Conservation (phyloP, 2,113 vertebrate genomes). For the Ptilonorhynchus violaceus region DNA sequence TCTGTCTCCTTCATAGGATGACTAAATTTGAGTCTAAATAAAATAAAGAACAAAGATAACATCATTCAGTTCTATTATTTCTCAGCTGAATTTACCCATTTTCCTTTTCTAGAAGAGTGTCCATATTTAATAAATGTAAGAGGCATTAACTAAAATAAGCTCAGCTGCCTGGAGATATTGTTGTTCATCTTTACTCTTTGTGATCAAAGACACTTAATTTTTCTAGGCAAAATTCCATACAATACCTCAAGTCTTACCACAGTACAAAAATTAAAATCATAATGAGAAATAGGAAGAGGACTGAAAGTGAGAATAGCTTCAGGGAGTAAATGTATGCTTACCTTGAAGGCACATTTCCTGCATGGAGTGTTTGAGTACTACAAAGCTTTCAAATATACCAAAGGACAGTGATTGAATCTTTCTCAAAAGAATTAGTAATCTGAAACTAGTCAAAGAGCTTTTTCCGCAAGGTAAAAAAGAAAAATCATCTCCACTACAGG, state of each 20-base stretch:
- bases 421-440: neutral
- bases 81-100: neutral
- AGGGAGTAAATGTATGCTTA: neutral
- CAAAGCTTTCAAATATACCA: neutral
- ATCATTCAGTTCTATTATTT: neutral
- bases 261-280: neutral
- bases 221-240: neutral
- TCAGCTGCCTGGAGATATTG: neutral
- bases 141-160: neutral
- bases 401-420: neutral
- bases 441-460: neutral
- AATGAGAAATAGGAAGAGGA: neutral
- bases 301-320: neutral
- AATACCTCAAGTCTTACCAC: neutral
- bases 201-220: neutral
- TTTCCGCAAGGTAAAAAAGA: neutral
- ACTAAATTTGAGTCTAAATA: neutral
- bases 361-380: neutral
- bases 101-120: neutral
- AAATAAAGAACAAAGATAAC: neutral
- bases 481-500: neutral
- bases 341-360: constrained; percentile 25
- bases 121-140: neutral
- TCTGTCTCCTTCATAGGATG: neutral
- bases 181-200: neutral